Evolutionary conservation across 2,888 invertebrate genomes (phyloP), one percentile per base, ranked within the genome.

Genomic region (Aporophyla lueneburgensis): DNA sequence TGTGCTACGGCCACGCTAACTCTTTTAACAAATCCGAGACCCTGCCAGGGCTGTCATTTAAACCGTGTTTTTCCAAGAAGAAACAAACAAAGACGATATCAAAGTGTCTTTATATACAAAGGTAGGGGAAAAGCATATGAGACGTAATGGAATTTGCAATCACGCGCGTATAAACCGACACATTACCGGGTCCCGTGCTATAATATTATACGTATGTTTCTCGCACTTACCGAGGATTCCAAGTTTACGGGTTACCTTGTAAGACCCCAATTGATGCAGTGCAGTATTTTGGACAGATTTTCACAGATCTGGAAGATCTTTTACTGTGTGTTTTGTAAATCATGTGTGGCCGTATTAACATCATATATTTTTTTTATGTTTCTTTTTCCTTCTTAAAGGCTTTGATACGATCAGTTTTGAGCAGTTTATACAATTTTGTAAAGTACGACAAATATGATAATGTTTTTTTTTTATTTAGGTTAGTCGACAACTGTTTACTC

Each of bases 131-230:
- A 27, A 21, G 56, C 54, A 65, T 74, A 71, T 65, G 78, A 81
- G 63, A 75, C 69, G 76, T 87, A 82, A 86, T 86, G 86, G 78
- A 87, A 87, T 87, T 87, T 87, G 78, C 82, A 87, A 87, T 86
- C 82, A 87, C 82, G 74, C 63, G 58, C 67, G 72, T 51, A 79
- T 78, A 80, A 85, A 86, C 80, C 68, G 59, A 76, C 84, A 78
- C 78, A 79, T 78, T 80, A 82, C 61, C 67, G 62, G 53, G 69
- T 58, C 46, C 58, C 19, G 63, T 65, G 56, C 65, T 74, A 76
- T 83, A 76, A 76, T 66, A 85, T 81, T 68, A 76, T 33, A 81
- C 58, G 70, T 63, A 63, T 54, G 65, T 53, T 56, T 33, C 51
- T 76, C 59, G 56, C 40, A 54, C 46, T 62, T 72, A 65, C 40